Conservation (phyloP, 2,113 vertebrate species). For the Taxidea taxus region DNA sequence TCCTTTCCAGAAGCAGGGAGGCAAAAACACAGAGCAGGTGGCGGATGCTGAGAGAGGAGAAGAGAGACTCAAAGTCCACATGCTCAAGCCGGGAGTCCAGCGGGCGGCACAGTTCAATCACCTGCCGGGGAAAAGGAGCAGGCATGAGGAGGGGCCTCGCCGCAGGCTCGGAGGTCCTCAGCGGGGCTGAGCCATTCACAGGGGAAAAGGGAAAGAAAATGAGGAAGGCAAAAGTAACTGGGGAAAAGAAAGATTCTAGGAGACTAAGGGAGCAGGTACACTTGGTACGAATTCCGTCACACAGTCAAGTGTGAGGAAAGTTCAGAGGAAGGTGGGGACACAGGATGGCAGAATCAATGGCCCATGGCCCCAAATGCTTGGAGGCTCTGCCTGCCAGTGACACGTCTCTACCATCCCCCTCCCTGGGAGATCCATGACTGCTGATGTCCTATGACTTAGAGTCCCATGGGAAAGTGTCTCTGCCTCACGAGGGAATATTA, state of each 20-base stretch:
- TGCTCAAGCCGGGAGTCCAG: constrained; percentile 96
- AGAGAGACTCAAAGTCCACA: constrained; percentile 96
- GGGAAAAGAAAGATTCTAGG: background rate
- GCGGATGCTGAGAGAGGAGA: constrained; percentile 89
- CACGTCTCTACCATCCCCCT: accelerated
- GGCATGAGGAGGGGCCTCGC: background rate
- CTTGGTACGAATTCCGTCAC: background rate
- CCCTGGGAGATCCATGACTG: background rate
- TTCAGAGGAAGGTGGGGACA: background rate
- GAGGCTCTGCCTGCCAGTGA: background rate
- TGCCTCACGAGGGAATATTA: background rate
- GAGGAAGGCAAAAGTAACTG: background rate
- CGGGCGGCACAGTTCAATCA: constrained; percentile 94
- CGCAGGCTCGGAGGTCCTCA: background rate
- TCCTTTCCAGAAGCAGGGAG: constrained; percentile 93
- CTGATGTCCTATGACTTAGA: accelerated
- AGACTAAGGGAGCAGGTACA: background rate
- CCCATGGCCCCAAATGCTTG: accelerated
- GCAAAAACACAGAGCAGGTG: constrained; percentile 89
- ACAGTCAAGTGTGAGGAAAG: background rate
- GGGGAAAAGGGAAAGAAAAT: background rate
- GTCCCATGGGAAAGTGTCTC: accelerated
- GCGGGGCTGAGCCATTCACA: background rate
- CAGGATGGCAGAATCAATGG: background rate
- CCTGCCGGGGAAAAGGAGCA: constrained; percentile 76